Evolutionary conservation across 2,888 invertebrate genomes (phyloP).

Genomic region (Amaurobius ferox): DNA sequence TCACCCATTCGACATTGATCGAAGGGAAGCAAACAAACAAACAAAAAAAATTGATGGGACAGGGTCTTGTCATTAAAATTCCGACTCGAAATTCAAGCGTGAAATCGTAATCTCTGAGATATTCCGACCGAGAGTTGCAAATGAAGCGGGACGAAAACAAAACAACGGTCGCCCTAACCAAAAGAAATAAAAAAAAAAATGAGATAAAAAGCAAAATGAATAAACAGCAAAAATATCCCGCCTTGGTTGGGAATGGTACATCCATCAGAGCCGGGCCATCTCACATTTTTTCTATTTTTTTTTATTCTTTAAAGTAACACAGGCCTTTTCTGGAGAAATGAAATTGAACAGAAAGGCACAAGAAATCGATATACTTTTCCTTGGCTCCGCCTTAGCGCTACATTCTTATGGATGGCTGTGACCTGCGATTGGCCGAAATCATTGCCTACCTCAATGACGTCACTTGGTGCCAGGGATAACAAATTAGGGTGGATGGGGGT

Average conservation of each 20-base stretch:
- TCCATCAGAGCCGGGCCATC: slow-evolving; percentile 65
- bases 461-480: slow-evolving; percentile 63
- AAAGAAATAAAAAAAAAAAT: slow-evolving; percentile 23
- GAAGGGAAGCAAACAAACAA: background rate
- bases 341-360: slow-evolving; percentile 67
- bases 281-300: background rate
- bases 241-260: slow-evolving; percentile 49
- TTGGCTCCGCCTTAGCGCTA: slow-evolving; percentile 61
- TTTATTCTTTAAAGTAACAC: slow-evolving; percentile 22
- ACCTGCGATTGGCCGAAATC: slow-evolving; percentile 56
- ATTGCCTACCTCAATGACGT: slow-evolving; percentile 69
- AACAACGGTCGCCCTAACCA: slow-evolving; percentile 38
- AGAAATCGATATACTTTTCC: slow-evolving; percentile 67
- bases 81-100: slow-evolving; percentile 61
- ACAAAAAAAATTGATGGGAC: too few species aligned
- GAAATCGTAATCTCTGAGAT: slow-evolving; percentile 55
- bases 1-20: slow-evolving; percentile 6
- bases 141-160: slow-evolving; percentile 62
- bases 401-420: slow-evolving; percentile 56
- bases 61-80: slow-evolving; percentile 71
- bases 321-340: slow-evolving; percentile 51
- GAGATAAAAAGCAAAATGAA: slow-evolving; percentile 21
- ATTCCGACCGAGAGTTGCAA: slow-evolving; percentile 40
- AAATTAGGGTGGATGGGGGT: slow-evolving; percentile 62
- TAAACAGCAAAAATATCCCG: slow-evolving; percentile 26